These are phyloP conservation scores for Orthonevra nobilis DNA, from an alignment of 2,888 invertebrate genomes.

Conservation along the genomic window DNA sequence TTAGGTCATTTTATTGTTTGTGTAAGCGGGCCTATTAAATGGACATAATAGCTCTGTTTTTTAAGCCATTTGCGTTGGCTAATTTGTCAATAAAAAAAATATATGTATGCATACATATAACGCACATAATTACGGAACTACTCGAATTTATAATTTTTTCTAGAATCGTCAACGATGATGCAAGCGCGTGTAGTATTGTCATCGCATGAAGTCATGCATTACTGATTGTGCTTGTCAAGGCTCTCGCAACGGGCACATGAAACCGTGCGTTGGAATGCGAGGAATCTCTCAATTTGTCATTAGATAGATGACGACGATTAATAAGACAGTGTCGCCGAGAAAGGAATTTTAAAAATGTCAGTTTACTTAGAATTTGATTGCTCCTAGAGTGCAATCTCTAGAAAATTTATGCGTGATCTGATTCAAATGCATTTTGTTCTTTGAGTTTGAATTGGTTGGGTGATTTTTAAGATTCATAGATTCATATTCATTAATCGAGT, in stretches of 20 bases:
- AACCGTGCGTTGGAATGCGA: background rate
- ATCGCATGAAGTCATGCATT: constrained; percentile 1
- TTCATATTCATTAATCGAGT: no score
- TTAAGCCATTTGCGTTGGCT: constrained; percentile 2
- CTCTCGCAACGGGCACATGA: constrained; percentile 1
- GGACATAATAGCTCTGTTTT: constrained; percentile 1
- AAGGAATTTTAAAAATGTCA: no score
- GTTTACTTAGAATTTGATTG: no score
- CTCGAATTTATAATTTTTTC: background rate
- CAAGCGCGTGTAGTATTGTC: constrained; percentile 8
- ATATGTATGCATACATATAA: background rate
- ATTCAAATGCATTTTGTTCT: no score
- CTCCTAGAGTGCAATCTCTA: no score
- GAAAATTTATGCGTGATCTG: no score
- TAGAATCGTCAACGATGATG: constrained; percentile 5
- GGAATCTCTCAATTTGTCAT: no score
- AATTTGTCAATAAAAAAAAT: constrained; percentile 20
- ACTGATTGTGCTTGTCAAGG: background rate
- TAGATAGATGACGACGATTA: no score
- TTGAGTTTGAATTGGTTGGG: no score
- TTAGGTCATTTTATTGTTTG: background rate
- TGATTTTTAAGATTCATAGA: no score
- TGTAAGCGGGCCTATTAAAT: background rate
- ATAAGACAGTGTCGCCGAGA: no score
- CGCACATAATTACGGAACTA: constrained; percentile 2